Evolutionary conservation across 92 coral and sea anemone species (phyloP).

Genomic region (Blastomussa wellsi): DNA sequence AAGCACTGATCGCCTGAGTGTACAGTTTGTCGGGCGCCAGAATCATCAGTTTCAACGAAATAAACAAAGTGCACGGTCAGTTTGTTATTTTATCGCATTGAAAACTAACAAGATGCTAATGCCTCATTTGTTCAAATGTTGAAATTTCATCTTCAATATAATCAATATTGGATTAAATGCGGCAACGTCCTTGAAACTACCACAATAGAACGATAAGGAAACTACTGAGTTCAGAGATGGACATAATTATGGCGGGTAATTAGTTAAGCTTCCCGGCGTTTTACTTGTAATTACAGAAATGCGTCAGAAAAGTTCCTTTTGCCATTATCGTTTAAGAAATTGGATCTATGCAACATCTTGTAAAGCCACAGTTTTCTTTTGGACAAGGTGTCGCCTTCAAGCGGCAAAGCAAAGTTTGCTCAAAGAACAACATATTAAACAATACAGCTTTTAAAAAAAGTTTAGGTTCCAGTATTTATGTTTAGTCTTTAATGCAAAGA

Average conservation of each 20-base stretch:
- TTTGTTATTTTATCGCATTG: constrained; percentile 17
- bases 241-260: constrained; percentile 33
- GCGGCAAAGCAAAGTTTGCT: background rate
- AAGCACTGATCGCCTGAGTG: background rate
- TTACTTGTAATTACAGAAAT: constrained; percentile 21
- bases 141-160: constrained; percentile 19
- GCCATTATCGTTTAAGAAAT: constrained; percentile 28
- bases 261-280: constrained; percentile 31
- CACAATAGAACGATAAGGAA: background rate
- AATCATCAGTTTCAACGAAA: background rate
- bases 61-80: background rate
- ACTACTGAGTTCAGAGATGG: background rate
- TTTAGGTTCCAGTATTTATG: background rate
- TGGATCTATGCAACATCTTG: constrained; percentile 29
- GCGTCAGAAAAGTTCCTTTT: background rate
- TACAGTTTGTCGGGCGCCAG: background rate
- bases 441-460: background rate
- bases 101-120: constrained; percentile 20
- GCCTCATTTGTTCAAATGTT: background rate
- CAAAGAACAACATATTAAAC: background rate
- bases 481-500: background rate
- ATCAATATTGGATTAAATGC: constrained; percentile 22
- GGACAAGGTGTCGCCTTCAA: constrained; percentile 35
- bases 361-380: constrained; percentile 34
- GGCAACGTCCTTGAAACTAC: constrained; percentile 30